Evolutionary conservation across 2,797 vertebrate species (phyloP).

Genomic region (Neopelma chrysocephalum): DNA sequence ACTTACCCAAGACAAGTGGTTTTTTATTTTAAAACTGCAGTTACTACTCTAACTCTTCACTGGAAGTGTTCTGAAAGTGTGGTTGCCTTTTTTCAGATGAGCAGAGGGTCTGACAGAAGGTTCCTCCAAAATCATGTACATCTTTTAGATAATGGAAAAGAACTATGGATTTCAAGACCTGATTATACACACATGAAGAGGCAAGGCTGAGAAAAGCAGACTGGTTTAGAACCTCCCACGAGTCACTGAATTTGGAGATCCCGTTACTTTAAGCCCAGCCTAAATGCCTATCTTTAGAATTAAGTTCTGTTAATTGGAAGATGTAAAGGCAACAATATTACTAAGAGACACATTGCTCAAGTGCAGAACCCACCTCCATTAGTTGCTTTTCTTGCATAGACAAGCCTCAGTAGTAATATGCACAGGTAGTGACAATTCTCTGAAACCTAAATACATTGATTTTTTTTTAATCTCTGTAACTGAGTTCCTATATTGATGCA

Average conservation of each 20-base stretch:
- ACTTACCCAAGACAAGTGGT: neutral
- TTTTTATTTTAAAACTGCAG: neutral
- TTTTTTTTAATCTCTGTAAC: neutral
- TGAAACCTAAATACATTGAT: neutral
- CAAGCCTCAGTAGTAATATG: neutral
- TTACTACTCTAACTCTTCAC: neutral
- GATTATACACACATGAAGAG: conserved; percentile 1
- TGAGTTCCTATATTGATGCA: neutral
- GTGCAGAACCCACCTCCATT: neutral
- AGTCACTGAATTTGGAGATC: conserved; percentile 51
- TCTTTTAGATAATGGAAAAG: neutral
- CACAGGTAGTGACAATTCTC: neutral
- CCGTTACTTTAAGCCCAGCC: conserved; percentile 33
- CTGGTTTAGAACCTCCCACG: conserved; percentile 43
- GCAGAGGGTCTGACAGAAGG: neutral
- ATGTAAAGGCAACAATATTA: neutral
- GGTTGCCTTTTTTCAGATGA: neutral
- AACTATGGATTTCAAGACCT: neutral
- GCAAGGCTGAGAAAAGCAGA: conserved; percentile 41
- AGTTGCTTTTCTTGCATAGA: neutral
- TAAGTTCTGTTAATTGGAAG: conserved; percentile 25
- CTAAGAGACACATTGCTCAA: neutral
- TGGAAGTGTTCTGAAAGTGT: neutral
- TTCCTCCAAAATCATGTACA: neutral
- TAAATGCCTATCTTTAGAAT: conserved; percentile 32